Percentiles rank a stretch among this genome's conserved stretches.
These are phyloP conservation scores for Clytia hemisphaerica DNA, from an alignment of 30 jellyfish, hydroid and myxozoan species.

Conservation along the genomic window DNA sequence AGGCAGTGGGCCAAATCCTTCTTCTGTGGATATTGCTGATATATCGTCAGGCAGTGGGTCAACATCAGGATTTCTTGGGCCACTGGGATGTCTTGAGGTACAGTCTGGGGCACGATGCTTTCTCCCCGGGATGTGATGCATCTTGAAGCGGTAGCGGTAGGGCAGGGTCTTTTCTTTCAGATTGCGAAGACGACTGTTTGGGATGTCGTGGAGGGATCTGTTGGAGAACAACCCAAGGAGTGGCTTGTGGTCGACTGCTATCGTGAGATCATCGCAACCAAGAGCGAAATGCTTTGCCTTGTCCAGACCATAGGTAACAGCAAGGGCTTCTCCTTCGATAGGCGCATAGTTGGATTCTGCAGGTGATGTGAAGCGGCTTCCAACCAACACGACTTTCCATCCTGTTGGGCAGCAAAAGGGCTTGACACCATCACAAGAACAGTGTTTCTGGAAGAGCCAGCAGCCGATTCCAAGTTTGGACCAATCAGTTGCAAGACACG, in stretches of 20 bases:
- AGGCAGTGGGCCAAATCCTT: background rate
- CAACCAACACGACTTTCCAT: conserved; percentile 6
- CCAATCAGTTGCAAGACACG: background rate
- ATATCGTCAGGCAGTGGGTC: conserved; percentile 5
- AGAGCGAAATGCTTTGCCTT: conserved; percentile 31
- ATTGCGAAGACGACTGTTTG: background rate
- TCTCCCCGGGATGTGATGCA: conserved; percentile 1
- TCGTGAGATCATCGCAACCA: conserved; percentile 33
- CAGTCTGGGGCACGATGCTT: background rate
- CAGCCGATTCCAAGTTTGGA: conserved; percentile 10
- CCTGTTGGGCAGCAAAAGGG: conserved; percentile 26
- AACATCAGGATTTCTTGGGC: background rate
- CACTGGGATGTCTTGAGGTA: conserved; percentile 1
- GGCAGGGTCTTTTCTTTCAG: background rate
- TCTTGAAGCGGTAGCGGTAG: background rate
- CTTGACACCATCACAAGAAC: background rate
- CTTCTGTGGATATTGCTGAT: background rate
- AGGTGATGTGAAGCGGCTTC: too few species aligned
- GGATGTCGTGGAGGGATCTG: conserved; percentile 4
- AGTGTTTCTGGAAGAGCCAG: conserved; percentile 29
- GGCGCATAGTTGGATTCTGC: too few species aligned
- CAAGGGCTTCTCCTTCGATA: too few species aligned
- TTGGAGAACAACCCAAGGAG: conserved; percentile 7
- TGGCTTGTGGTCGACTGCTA: conserved; percentile 46
- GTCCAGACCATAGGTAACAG: too few species aligned